Evolutionary conservation across 1,140 invertebrate species (phyloP).

Genomic region (Melitaea cinxia): DNA sequence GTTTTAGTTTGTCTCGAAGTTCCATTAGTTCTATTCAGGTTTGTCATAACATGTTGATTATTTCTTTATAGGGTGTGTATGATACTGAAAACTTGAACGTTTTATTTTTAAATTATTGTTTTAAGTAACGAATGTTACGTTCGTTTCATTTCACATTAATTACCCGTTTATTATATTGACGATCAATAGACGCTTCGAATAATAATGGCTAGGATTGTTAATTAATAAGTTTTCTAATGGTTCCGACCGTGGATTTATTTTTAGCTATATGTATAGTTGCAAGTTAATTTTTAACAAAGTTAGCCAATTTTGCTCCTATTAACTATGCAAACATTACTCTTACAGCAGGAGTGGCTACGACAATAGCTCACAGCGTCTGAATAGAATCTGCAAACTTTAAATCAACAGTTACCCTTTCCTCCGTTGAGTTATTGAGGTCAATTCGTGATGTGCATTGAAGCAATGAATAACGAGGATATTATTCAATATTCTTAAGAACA

Average conservation of each 20-base stretch:
- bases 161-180: background rate
- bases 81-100: background rate
- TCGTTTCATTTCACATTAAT: background rate
- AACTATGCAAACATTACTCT: slow-evolving; percentile 3
- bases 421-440: slow-evolving; percentile 5
- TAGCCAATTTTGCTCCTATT: background rate
- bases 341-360: background rate
- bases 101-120: background rate
- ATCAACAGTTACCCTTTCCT: slow-evolving; percentile 8
- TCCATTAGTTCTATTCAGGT: no score
- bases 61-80: no score
- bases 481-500: slow-evolving; percentile 1
- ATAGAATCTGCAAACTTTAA: slow-evolving; percentile 8
- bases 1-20: no score
- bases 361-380: slow-evolving; percentile 6
- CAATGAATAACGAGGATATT: background rate
- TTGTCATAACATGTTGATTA: no score
- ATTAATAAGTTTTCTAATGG: background rate
- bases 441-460: background rate
- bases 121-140: background rate
- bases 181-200: background rate
- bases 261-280: background rate
- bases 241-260: background rate
- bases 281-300: no score
- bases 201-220: background rate